Percentiles rank a stretch among this genome's conserved stretches.
Evolutionary conservation across 2,797 vertebrate genomes (phyloP).

Genomic region (Apogon talboti): DNA sequence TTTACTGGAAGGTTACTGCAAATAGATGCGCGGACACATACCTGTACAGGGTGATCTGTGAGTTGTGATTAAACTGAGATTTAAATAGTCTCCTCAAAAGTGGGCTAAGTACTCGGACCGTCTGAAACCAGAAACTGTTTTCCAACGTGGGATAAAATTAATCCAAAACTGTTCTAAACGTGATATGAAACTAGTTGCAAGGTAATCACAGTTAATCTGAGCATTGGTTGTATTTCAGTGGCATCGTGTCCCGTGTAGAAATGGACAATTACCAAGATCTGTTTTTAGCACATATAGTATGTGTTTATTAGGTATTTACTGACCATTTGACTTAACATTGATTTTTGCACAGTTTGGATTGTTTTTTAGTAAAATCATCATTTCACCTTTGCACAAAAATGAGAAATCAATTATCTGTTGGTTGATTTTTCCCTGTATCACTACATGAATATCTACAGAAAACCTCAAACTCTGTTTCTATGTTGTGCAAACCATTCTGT

Average conservation of each 20-base stretch:
- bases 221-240: no score
- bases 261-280: no score
- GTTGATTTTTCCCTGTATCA: not conserved
- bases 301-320: no score
- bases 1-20: constrained; percentile 61
- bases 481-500: not conserved
- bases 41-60: not conserved
- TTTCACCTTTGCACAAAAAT: no score
- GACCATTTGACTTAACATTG: no score
- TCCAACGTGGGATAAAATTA: not conserved
- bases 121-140: not conserved
- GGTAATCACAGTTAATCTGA: no score
- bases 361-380: no score
- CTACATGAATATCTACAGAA: not conserved
- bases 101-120: not conserved
- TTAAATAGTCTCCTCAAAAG: not conserved
- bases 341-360: no score
- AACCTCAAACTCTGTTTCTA: not conserved
- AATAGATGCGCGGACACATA: constrained; percentile 43
- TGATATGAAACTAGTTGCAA: not conserved
- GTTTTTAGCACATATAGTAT: no score
- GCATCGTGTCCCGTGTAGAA: no score
- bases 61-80: not conserved
- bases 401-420: no score
- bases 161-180: not conserved